These are phyloP conservation scores for Drosophila bocki DNA, from an alignment of 1,140 invertebrate genomes.

Conservation along the genomic window DNA sequence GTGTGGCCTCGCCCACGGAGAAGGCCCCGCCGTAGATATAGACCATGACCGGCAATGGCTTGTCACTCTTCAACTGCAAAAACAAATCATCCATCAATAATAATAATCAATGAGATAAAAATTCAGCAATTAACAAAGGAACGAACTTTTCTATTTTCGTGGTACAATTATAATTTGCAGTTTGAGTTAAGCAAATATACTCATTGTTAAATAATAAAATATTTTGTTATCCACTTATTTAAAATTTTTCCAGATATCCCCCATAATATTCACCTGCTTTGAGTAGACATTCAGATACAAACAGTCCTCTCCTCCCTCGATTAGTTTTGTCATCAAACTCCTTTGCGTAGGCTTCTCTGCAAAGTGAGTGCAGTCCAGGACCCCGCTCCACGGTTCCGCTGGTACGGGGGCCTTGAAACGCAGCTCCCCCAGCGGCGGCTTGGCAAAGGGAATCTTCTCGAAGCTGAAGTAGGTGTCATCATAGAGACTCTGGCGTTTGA, in stretches of 20 bases:
- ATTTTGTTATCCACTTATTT: neutral
- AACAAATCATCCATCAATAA: slow-evolving; percentile 17
- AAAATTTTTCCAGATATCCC: neutral
- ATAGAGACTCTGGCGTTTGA: slow-evolving; percentile 49
- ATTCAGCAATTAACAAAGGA: neutral
- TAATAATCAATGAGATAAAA: slow-evolving; percentile 5
- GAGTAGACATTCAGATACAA: slow-evolving; percentile 82
- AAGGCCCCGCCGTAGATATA: slow-evolving; percentile 91
- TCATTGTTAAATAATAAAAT: too few species aligned
- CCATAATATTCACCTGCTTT: slow-evolving; percentile 63
- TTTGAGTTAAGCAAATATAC: neutral
- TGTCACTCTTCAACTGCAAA: slow-evolving; percentile 38
- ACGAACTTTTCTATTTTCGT: too few species aligned
- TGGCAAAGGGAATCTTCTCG: slow-evolving; percentile 90
- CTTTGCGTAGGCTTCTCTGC: slow-evolving; percentile 66
- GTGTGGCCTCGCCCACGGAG: slow-evolving; percentile 85
- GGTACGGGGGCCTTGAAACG: slow-evolving; percentile 87
- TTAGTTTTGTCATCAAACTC: slow-evolving; percentile 30
- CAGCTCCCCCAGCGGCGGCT: slow-evolving; percentile 89
- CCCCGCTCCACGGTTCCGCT: slow-evolving; percentile 64
- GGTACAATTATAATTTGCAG: too few species aligned
- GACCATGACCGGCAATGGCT: slow-evolving; percentile 88
- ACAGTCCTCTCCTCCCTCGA: slow-evolving; percentile 85
- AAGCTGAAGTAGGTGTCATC: slow-evolving; percentile 85
- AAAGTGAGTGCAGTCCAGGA: slow-evolving; percentile 59